Percentiles rank a stretch among this genome's conserved stretches.
Conservation (phyloP, 2,888 invertebrate genomes). For the Torymus auratus region DNA sequence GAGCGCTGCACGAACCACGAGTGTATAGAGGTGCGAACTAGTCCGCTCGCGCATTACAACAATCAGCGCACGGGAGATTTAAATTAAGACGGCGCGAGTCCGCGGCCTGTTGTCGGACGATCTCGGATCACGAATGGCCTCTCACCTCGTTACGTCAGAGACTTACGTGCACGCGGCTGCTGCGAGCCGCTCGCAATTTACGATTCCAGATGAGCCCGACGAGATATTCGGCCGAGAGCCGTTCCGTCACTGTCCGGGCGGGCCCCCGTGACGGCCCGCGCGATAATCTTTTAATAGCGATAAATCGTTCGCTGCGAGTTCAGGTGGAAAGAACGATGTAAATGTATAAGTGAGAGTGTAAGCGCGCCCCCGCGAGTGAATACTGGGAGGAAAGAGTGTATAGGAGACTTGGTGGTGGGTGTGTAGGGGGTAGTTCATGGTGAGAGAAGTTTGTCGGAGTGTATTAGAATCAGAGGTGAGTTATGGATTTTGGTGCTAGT, state of each 20-base stretch:
- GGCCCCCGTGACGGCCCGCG: constrained; percentile 32
- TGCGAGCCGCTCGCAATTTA: constrained; percentile 52
- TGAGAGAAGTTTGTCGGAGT: too few relatives aligned
- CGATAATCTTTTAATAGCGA: constrained; percentile 59
- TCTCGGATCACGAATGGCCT: constrained; percentile 56
- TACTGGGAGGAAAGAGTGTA: too few relatives aligned
- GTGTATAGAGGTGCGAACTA: constrained; percentile 31
- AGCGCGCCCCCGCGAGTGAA: too few relatives aligned
- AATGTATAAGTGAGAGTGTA: too few relatives aligned
- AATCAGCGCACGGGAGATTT: constrained; percentile 33
- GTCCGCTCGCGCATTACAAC: constrained; percentile 3
- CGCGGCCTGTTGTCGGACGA: constrained; percentile 41
- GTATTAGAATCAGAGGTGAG: too few relatives aligned
- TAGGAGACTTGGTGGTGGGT: too few relatives aligned
- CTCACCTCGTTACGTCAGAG: constrained; percentile 58
- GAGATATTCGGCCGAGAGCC: constrained; percentile 54
- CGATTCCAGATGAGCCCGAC: constrained; percentile 56
- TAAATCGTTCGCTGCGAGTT: constrained; percentile 40
- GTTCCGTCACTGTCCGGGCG: constrained; percentile 56
- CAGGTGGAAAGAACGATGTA: too few relatives aligned
- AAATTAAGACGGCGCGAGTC: constrained; percentile 55
- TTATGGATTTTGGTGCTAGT: too few relatives aligned
- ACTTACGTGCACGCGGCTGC: constrained; percentile 36
- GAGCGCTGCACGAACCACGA: background rate
- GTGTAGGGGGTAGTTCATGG: too few relatives aligned